These are phyloP conservation scores for Pangasius djambal DNA, from an alignment of 2,797 vertebrate genomes.

Conservation along the genomic window DNA sequence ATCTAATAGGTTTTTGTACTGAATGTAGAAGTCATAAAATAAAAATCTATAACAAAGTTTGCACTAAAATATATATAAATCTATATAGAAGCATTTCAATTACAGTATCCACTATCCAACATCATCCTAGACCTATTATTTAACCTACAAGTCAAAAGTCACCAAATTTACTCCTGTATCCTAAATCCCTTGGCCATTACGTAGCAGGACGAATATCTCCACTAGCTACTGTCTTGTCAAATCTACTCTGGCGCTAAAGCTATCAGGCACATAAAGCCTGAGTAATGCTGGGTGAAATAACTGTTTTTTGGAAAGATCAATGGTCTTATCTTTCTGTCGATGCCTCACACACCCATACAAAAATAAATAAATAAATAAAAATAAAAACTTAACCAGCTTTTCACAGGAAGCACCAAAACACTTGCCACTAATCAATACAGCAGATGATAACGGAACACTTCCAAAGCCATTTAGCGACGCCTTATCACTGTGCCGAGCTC, in stretches of 20 bases:
- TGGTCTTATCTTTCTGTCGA: conserved; percentile 78
- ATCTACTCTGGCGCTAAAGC: conserved; percentile 52
- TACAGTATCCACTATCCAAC: not conserved
- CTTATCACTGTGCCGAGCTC: conserved; percentile 72
- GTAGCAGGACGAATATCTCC: conserved; percentile 27
- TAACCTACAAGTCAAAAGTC: not conserved
- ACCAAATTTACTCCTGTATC: not conserved
- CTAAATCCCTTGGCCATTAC: conserved; percentile 3
- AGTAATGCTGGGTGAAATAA: conserved; percentile 65
- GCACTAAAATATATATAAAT: too few relatives aligned
- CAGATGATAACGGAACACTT: conserved; percentile 80
- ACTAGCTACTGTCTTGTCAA: conserved; percentile 36
- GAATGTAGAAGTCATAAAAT: too few relatives aligned
- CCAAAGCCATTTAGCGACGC: conserved; percentile 78
- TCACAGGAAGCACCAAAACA: conserved; percentile 67
- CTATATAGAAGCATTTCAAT: not conserved
- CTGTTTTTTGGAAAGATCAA: conserved; percentile 71
- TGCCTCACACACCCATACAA: conserved; percentile 74
- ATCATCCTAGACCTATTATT: not conserved
- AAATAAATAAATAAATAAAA: not conserved
- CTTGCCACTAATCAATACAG: conserved; percentile 78
- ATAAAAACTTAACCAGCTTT: conserved; percentile 61
- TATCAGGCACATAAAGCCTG: conserved; percentile 57
- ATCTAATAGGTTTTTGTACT: too few relatives aligned
- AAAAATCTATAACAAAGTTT: too few relatives aligned